phyloP scores from a whole-genome alignment of 1,140 invertebrate genomes.

The Drosophila willistoni region DNA sequence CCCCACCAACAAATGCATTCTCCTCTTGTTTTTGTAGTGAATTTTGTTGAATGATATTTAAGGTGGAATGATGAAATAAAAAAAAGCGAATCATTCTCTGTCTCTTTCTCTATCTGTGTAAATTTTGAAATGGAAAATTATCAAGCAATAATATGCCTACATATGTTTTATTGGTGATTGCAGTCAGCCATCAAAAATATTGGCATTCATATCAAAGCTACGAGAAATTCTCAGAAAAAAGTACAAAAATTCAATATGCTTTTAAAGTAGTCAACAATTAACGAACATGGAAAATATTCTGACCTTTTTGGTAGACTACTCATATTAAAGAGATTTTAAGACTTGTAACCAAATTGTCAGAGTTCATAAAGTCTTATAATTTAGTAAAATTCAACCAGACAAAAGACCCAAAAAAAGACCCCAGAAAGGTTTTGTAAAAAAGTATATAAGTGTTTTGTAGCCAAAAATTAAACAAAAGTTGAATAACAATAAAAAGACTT shows the following conservation, averaged over 20 bases:
- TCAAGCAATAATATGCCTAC: neutral
- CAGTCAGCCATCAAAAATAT: constrained; percentile 4
- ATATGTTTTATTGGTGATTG: neutral
- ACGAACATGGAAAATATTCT: no score
- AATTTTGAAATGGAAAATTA: constrained; percentile 1
- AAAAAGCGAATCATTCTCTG: neutral
- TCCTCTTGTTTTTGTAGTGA: constrained; percentile 12
- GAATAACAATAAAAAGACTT: no score
- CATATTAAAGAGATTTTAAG: no score
- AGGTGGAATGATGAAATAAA: neutral
- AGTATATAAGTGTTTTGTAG: no score
- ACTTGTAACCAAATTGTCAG: no score
- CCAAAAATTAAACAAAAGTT: no score
- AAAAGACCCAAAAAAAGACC: no score
- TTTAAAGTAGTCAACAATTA: no score
- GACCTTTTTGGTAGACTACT: no score
- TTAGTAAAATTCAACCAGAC: no score
- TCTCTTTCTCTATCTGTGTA: neutral
- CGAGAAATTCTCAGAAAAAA: constrained; percentile 14
- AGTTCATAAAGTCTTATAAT: no score
- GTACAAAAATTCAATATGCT: neutral
- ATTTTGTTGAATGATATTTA: constrained; percentile 14
- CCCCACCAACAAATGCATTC: neutral
- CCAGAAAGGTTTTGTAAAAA: no score
- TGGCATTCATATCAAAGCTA: constrained; percentile 3